Evolutionary conservation across 2,888 invertebrate genomes (phyloP), one percentile per base, ranked within the genome.

Genomic region (Ennomos quercinarius): DNA sequence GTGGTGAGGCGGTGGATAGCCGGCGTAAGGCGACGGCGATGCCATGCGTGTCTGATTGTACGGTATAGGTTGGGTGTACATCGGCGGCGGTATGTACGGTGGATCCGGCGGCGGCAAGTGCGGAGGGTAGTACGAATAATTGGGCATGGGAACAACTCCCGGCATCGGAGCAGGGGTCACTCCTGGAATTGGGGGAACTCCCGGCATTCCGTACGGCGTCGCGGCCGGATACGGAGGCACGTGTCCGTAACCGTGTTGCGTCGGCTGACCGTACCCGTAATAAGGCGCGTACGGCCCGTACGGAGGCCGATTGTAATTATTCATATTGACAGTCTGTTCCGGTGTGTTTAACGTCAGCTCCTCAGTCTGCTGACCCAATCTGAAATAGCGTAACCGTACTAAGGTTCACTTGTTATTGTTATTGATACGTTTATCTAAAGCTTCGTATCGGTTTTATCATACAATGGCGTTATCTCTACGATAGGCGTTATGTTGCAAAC

Each of bases 41-140:
- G 91, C 83, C 86, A 92, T 81, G 38, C 92, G 72, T 1, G 92
- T 91, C 63, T 91, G 91, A 49, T 74, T 84, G 68, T 90, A 91
- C 4, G 87, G 89, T 46, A 85, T 71, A 0, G 49, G 49, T 13
- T 79, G 74, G 2, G 78, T 60, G 60, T 89, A 89, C 66, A 85
- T 73, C 2, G 83, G 77, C 2, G 82, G 78, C 11, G 77, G 67
- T 8, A 74, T 74, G 57, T 81, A 84, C 2, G 83, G 77, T 0
- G 76, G 73, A 0, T 27, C 27, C 27, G 78, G 71, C 5, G 77
- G 66, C 1, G 68, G 73, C 9, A 75, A 64, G 2, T 79, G 68
- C 8, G 86, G 77, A 0, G 81, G 67, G 64, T 86, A 88, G 53
- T 84, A 87, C 0, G 77, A 55, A 51, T 90, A 88, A 43, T 73